These are phyloP conservation scores for Chamaea fasciata DNA, from an alignment of 2,113 vertebrate species.

Conservation along the genomic window DNA sequence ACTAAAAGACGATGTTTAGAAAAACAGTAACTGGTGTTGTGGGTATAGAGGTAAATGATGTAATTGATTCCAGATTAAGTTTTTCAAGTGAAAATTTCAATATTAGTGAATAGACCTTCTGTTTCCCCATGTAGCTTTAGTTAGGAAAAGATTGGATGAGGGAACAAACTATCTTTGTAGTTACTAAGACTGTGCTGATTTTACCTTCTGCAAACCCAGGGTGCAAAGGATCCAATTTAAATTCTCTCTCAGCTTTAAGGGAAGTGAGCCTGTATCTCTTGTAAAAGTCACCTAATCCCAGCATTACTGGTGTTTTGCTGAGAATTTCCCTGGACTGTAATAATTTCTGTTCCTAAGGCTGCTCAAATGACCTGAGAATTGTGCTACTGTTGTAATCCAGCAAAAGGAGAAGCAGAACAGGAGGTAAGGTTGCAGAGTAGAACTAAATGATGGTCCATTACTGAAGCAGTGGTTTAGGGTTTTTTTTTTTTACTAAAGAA, in stretches of 20 bases:
- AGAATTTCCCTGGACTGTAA: not conserved
- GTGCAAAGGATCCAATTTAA: not conserved
- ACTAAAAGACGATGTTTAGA: not conserved
- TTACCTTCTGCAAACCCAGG: not conserved
- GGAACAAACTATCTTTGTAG: not conserved
- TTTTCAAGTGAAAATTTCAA: not conserved
- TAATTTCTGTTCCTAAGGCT: not conserved
- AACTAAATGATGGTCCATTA: not conserved
- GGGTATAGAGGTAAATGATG: not conserved
- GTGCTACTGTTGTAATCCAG: not conserved
- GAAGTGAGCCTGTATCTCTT: not conserved
- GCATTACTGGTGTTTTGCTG: not conserved
- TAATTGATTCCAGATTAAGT: not conserved
- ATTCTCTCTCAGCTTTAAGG: not conserved
- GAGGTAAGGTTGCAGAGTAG: not conserved
- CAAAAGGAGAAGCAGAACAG: not conserved
- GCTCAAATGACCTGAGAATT: not conserved
- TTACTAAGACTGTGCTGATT: not conserved
- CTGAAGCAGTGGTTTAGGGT: not conserved
- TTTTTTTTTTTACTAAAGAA: not conserved
- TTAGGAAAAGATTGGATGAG: not conserved
- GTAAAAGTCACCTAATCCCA: not conserved
- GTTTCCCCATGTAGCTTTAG: not conserved
- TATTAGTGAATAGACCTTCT: not conserved
- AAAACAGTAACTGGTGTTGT: not conserved